These are phyloP conservation scores for Phylloscopus trochiloides DNA, from an alignment of 2,113 vertebrate genomes.

Conservation along the genomic window DNA sequence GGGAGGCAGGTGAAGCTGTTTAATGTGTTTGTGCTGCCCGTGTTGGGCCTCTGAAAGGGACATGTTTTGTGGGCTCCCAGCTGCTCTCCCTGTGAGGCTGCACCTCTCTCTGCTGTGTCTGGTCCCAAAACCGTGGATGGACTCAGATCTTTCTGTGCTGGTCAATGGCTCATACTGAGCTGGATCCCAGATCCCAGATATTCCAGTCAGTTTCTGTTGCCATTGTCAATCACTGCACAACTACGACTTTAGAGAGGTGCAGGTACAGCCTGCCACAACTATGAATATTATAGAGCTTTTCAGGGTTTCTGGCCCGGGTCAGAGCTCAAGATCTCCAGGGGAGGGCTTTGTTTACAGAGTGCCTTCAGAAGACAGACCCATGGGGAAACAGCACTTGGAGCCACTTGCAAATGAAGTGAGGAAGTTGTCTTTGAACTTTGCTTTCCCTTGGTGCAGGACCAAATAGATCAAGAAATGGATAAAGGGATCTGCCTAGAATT, in stretches of 20 bases:
- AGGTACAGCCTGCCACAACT: not conserved
- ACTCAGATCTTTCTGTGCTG: not conserved
- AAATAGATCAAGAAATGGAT: not conserved
- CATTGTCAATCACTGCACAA: fast-evolving
- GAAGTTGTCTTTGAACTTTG: not conserved
- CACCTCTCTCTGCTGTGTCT: not conserved
- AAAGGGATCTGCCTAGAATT: not conserved
- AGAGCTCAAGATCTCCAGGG: fast-evolving
- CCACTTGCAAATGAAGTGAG: not conserved
- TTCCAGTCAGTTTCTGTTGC: not conserved
- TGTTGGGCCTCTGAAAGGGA: not conserved
- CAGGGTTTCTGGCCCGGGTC: not conserved
- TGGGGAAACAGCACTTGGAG: not conserved
- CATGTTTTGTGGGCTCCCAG: not conserved
- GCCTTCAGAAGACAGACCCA: not conserved
- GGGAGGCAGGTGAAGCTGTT: not conserved
- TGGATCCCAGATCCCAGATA: not conserved
- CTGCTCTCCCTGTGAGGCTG: not conserved
- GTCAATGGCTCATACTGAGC: fast-evolving
- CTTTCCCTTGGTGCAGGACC: not conserved
- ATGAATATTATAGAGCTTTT: not conserved
- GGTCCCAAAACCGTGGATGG: not conserved
- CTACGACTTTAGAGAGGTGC: not conserved
- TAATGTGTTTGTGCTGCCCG: not conserved
- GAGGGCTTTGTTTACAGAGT: not conserved